A percentile compares a stretch with the other conserved stretches of the same genome.
These are phyloP conservation scores for Coryphaenoides rupestris DNA, from an alignment of 2,113 vertebrate species.

Conservation along the genomic window DNA sequence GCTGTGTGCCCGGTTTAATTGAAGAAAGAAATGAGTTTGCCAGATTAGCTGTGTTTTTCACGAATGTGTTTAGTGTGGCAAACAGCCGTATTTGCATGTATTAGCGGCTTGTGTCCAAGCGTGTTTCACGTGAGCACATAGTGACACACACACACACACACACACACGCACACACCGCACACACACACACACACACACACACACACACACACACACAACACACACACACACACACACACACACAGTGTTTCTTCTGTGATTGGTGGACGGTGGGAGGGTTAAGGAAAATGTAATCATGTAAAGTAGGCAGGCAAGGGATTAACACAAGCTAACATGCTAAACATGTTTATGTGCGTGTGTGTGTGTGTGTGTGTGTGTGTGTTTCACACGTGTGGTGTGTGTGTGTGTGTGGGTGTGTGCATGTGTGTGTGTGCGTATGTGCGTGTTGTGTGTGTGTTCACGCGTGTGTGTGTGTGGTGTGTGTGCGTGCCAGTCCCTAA, in stretches of 20 bases:
- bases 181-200: background rate
- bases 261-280: background rate
- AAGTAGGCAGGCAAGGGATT: too few species aligned
- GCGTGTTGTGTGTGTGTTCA: constrained; percentile 17
- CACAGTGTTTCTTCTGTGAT: background rate
- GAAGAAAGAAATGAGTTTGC: constrained; percentile 13
- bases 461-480: constrained; percentile 12
- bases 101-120: background rate
- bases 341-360: background rate
- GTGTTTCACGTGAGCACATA: background rate
- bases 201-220: background rate
- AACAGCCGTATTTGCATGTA: background rate
- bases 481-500: constrained; percentile 67
- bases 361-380: background rate
- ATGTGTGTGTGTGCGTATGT: constrained; percentile 19
- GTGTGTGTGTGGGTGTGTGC: constrained; percentile 21
- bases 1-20: constrained; percentile 10
- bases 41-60: background rate
- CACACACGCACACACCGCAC: too few species aligned
- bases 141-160: too few species aligned
- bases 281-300: background rate
- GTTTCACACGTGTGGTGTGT: constrained; percentile 14
- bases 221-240: background rate
- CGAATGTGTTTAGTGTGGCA: background rate
- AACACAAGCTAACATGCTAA: too few species aligned